Conservation (phyloP, 64 coral and sea anemone species). For the Montipora foliosa region DNA sequence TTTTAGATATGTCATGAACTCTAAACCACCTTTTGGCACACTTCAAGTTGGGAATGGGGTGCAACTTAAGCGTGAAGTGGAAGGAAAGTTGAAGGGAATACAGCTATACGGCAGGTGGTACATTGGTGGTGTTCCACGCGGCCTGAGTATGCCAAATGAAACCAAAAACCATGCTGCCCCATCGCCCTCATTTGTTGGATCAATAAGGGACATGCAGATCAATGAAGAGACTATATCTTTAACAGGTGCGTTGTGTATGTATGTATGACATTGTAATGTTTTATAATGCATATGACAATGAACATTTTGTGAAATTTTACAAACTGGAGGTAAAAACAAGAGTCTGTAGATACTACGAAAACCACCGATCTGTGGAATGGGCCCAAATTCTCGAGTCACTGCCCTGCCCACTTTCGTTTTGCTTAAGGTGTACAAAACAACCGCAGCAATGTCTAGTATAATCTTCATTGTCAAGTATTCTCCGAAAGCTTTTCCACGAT, state of each 20-base stretch:
- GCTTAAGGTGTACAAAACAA: too few relatives aligned
- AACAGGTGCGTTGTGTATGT: conserved; percentile 47
- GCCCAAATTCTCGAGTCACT: too few relatives aligned
- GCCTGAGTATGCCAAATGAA: conserved; percentile 28
- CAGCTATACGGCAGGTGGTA: conserved; percentile 70
- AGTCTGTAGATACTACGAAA: too few relatives aligned
- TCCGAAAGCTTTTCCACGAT: too few relatives aligned
- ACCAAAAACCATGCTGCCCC: conserved; percentile 40
- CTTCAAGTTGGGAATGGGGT: conserved; percentile 76
- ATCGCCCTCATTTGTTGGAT: conserved; percentile 70
- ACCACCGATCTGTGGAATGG: too few relatives aligned
- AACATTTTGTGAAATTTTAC: too few relatives aligned
- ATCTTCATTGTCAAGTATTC: too few relatives aligned
- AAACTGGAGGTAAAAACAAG: too few relatives aligned
- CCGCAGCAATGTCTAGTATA: too few relatives aligned
- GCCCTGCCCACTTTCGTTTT: too few relatives aligned
- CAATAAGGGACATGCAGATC: conserved; percentile 79
- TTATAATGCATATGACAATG: too few relatives aligned
- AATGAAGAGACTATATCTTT: conserved; percentile 73
- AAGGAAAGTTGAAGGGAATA: conserved; percentile 73
- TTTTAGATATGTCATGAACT: conserved; percentile 63
- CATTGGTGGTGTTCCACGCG: conserved; percentile 70
- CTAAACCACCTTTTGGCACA: conserved; percentile 57
- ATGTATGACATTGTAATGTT: too few relatives aligned
- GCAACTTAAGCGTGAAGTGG: conserved; percentile 19